Percentiles rank a stretch among this genome's conserved stretches.
phyloP scores from a whole-genome alignment of 2,888 invertebrate species.

The Colletes collaris region DNA sequence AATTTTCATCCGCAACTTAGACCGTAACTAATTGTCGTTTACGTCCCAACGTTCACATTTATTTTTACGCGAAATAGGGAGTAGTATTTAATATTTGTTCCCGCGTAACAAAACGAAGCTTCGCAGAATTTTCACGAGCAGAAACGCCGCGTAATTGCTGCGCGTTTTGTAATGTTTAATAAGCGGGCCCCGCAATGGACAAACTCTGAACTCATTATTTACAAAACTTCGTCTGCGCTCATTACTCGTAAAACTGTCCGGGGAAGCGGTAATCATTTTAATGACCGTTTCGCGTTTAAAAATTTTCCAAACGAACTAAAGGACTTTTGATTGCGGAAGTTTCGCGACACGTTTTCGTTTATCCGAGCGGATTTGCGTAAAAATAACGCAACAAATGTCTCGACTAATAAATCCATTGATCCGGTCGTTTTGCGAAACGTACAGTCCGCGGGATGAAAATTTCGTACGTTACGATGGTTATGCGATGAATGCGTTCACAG shows the following conservation, averaged over 20 bases:
- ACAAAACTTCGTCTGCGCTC: slow-evolving; percentile 16
- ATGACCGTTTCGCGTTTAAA: slow-evolving; percentile 38
- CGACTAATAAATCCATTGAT: slow-evolving; percentile 30
- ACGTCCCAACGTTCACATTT: no score
- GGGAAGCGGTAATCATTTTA: slow-evolving; percentile 47
- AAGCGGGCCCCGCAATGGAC: slow-evolving; percentile 25
- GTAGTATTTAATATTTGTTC: not conserved
- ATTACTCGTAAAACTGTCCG: slow-evolving; percentile 24
- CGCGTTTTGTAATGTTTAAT: slow-evolving; percentile 44
- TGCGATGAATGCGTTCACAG: not conserved
- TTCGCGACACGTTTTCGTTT: not conserved
- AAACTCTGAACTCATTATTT: slow-evolving; percentile 41
- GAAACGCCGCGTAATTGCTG: slow-evolving; percentile 28
- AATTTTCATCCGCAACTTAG: no score
- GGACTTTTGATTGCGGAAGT: slow-evolving; percentile 6
- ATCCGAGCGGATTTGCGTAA: slow-evolving; percentile 1
- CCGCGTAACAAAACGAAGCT: not conserved
- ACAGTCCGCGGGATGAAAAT: not conserved
- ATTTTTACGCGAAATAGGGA: no score
- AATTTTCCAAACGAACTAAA: slow-evolving; percentile 1
- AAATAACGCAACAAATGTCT: slow-evolving; percentile 30
- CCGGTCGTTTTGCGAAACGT: not conserved
- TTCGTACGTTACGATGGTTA: slow-evolving; percentile 5
- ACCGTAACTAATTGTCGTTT: no score
- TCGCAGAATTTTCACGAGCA: not conserved